Evolutionary conservation across 2,888 invertebrate species (phyloP).

Genomic region (Lycocerus yunnanus): DNA sequence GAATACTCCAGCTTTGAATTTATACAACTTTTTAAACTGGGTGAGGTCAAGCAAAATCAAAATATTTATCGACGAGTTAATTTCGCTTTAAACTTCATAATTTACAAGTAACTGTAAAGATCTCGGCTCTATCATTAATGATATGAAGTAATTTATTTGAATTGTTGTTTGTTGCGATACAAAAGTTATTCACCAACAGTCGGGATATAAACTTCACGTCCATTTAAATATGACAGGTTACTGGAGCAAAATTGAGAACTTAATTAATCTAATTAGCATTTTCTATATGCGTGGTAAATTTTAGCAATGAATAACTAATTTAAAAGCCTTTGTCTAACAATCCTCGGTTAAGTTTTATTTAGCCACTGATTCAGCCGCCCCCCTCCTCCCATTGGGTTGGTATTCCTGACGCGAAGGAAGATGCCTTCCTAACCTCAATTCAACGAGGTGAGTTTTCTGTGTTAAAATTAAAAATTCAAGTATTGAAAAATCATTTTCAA

Average conservation of each 20-base stretch:
- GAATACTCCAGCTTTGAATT: background rate
- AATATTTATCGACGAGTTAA: conserved; percentile 11
- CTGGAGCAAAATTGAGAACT: background rate
- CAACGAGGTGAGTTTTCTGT: too few species aligned
- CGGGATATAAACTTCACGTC: too few species aligned
- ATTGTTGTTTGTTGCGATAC: background rate
- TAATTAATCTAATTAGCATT: background rate
- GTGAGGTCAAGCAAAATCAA: conserved; percentile 20
- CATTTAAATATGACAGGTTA: background rate
- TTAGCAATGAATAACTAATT: background rate
- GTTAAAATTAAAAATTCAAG: too few species aligned
- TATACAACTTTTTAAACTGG: conserved; percentile 13
- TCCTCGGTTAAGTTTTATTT: too few species aligned
- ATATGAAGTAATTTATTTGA: background rate
- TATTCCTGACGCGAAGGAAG: too few species aligned
- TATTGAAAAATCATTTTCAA: too few species aligned
- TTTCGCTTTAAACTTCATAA: background rate
- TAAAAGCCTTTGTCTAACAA: too few species aligned
- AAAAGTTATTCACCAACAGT: background rate
- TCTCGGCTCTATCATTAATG: background rate
- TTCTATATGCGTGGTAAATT: background rate
- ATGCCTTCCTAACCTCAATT: too few species aligned
- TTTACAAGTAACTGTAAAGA: background rate
- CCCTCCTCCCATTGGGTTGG: too few species aligned
- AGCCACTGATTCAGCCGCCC: too few species aligned